phyloP scores from a whole-genome alignment of 92 coral and sea anemone species.

The Epizoanthus ramosus region DNA sequence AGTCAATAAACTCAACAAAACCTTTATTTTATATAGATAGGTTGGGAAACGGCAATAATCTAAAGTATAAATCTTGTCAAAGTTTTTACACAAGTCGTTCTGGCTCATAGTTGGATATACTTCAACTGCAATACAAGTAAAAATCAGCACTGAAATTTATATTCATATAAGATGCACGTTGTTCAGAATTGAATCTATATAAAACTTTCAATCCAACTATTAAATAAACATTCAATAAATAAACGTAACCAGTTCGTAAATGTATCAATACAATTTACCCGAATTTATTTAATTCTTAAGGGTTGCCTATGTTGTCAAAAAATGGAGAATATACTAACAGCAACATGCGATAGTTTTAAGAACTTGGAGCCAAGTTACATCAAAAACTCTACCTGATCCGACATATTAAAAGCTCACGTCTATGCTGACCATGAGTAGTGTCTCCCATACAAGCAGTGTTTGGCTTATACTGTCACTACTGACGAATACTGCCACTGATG shows the following conservation, averaged over 20 bases:
- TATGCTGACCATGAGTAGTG: background rate
- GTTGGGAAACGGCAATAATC: no score
- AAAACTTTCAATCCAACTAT: background rate
- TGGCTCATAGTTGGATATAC: conserved; percentile 4
- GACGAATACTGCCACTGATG: no score
- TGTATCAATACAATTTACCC: conserved; percentile 2
- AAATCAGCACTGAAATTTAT: conserved; percentile 1
- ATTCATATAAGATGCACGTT: background rate
- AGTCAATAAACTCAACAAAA: no score
- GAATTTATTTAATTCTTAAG: background rate
- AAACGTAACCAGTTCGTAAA: conserved; percentile 3
- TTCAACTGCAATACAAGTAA: conserved; percentile 22
- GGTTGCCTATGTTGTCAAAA: background rate
- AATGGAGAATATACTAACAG: background rate
- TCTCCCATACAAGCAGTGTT: conserved; percentile 18
- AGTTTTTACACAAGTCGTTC: background rate
- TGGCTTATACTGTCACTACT: conserved; percentile 2
- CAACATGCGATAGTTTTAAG: background rate
- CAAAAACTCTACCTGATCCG: conserved; percentile 29
- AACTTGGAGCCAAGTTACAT: background rate
- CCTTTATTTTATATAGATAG: no score
- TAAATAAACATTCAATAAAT: conserved; percentile 9
- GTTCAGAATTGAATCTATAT: background rate
- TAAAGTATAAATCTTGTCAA: no score
- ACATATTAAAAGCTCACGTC: conserved; percentile 15